Percentiles rank a stretch among this genome's conserved stretches.
Conservation (phyloP, 2,113 vertebrate species). For the Stegostoma tigrinum region DNA sequence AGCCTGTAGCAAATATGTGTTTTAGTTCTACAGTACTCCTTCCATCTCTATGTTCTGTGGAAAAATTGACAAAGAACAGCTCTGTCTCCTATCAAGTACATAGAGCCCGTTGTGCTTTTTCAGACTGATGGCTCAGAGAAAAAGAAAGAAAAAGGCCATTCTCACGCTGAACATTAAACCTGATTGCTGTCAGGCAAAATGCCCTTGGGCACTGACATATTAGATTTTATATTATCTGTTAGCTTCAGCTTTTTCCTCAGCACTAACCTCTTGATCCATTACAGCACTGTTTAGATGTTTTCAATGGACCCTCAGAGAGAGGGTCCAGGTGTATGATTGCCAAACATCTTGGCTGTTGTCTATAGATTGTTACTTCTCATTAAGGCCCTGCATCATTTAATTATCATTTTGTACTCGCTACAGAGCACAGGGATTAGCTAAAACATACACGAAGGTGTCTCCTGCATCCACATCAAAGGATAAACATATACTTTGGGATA, state of each 20-base stretch:
- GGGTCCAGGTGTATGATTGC: neutral
- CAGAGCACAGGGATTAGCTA: neutral
- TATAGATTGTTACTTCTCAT: neutral
- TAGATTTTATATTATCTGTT: neutral
- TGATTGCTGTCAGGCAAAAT: neutral
- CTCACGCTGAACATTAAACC: neutral
- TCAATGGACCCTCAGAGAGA: neutral
- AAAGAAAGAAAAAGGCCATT: neutral
- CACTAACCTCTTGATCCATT: neutral
- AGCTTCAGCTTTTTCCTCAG: neutral
- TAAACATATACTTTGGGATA: neutral
- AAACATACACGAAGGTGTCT: neutral
- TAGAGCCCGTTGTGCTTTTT: neutral
- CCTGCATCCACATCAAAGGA: neutral
- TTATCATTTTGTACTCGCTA: neutral
- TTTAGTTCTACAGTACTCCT: neutral
- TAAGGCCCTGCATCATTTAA: neutral
- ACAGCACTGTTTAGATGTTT: neutral
- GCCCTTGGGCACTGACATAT: neutral
- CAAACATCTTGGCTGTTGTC: neutral
- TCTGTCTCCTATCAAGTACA: neutral
- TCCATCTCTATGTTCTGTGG: neutral
- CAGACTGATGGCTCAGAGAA: neutral
- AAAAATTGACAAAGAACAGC: neutral
- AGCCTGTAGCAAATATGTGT: neutral